A percentile compares a stretch with the other conserved stretches of the same genome.
phyloP scores from a whole-genome alignment of 2,888 invertebrate species.

The Allophyes oxyacanthae region DNA sequence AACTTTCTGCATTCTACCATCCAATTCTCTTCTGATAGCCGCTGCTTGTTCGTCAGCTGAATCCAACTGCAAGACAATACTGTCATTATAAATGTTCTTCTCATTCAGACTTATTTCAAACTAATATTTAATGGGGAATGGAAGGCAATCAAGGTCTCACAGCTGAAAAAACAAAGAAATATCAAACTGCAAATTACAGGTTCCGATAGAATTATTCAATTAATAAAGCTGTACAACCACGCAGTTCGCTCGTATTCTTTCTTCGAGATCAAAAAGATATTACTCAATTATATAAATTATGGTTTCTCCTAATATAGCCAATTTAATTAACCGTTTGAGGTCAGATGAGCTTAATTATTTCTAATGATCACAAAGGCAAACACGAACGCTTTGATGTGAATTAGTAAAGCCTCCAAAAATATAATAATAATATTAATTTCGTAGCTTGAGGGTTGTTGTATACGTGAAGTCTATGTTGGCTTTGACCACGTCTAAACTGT shows the following conservation, averaged over 20 bases:
- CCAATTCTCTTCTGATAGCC: conserved; percentile 99
- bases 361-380: conserved; percentile 30
- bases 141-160: too few species aligned
- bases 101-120: too few species aligned
- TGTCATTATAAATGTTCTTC: too few species aligned
- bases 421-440: conserved; percentile 29
- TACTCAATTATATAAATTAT: conserved; percentile 19
- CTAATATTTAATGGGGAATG: too few species aligned
- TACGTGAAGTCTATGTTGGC: conserved; percentile 5
- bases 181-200: too few species aligned
- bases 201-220: too few species aligned
- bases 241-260: too few species aligned
- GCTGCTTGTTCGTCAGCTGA: conserved; percentile 99
- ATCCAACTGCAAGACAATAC: conserved; percentile 92
- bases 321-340: conserved; percentile 35
- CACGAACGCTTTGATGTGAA: conserved; percentile 32
- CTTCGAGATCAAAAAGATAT: conserved; percentile 4
- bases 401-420: conserved; percentile 25
- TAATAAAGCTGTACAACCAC: too few species aligned
- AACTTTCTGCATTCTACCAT: conserved; percentile 98
- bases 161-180: too few species aligned
- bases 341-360: conserved; percentile 42
- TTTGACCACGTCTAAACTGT: conserved; percentile 25
- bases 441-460: not conserved
- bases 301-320: conserved; percentile 8